Evolutionary conservation across 1,140 invertebrate genomes (phyloP).

Genomic region (Leptestheria dahalacensis): DNA sequence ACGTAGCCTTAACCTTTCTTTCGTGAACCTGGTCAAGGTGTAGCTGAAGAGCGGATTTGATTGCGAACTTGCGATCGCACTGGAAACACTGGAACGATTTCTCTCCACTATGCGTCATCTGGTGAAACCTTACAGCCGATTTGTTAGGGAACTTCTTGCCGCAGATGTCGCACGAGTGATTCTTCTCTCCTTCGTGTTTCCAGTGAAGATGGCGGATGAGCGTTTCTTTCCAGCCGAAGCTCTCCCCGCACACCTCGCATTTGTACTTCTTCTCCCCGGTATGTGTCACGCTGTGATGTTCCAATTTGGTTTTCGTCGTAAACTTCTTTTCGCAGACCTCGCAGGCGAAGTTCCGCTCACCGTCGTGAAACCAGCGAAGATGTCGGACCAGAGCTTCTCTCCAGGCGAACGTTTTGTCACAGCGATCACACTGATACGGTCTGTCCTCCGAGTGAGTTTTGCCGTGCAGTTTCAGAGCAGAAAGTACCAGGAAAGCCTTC

Average conservation of each 20-base stretch:
- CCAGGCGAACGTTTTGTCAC: too few relatives aligned
- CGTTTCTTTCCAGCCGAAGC: slow-evolving; percentile 38
- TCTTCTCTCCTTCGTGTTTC: slow-evolving; percentile 3
- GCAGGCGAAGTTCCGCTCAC: slow-evolving; percentile 56
- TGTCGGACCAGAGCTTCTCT: slow-evolving; percentile 30
- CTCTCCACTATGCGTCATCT: not conserved
- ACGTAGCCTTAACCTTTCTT: not conserved
- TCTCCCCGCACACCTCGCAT: slow-evolving; percentile 74
- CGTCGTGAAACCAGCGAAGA: slow-evolving; percentile 66
- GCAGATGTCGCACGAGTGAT: slow-evolving; percentile 1
- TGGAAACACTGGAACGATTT: not conserved
- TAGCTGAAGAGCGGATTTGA: not conserved
- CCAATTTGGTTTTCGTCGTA: slow-evolving; percentile 28
- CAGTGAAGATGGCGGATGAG: not conserved
- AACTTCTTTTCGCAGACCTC: slow-evolving; percentile 66
- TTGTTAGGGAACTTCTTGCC: not conserved
- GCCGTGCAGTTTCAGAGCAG: too few relatives aligned
- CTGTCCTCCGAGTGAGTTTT: too few relatives aligned
- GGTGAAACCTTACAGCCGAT: not conserved
- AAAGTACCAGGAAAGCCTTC: slow-evolving; percentile 72
- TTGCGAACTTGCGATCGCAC: not conserved
- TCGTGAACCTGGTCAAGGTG: not conserved
- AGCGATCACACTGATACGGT: too few relatives aligned
- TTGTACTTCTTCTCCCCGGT: slow-evolving; percentile 82
- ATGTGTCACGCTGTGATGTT: slow-evolving; percentile 39